Evolutionary conservation across 2,888 invertebrate genomes (phyloP).

Genomic region (Leucophora obtusa): DNA sequence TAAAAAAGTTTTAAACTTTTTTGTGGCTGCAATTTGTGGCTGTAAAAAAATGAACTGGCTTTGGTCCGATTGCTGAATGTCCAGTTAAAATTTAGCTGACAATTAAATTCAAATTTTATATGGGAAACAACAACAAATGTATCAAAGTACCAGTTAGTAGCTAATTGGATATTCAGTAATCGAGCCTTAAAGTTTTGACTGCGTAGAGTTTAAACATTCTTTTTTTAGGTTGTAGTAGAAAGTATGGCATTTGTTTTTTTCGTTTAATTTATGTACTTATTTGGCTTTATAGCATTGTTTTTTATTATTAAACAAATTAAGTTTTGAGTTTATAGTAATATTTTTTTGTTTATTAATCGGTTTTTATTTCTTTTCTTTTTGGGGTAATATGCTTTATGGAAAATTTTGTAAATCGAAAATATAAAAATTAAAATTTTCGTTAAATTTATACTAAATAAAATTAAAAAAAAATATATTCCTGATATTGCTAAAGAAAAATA

Average conservation of each 20-base stretch:
- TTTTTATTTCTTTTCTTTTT: conserved; percentile 31
- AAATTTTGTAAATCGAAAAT: conserved; percentile 29
- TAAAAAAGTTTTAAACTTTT: conserved; percentile 33
- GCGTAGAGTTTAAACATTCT: not conserved
- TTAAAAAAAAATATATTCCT: conserved; percentile 40
- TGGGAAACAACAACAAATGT: too few species aligned
- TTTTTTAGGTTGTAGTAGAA: conserved; percentile 6
- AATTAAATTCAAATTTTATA: too few species aligned
- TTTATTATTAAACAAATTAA: conserved; percentile 48
- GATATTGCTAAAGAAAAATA: conserved; percentile 41
- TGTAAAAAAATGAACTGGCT: not conserved
- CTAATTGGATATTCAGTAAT: too few species aligned
- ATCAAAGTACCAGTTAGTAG: too few species aligned
- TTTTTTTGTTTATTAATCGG: conserved; percentile 33
- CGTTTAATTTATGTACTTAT: conserved; percentile 34
- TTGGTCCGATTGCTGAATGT: too few species aligned
- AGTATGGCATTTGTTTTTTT: conserved; percentile 52
- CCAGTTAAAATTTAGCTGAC: too few species aligned
- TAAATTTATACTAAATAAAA: conserved; percentile 15
- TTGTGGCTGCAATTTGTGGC: too few species aligned
- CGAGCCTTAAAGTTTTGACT: conserved; percentile 3
- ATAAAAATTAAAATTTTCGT: conserved; percentile 19
- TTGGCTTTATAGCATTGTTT: conserved; percentile 59
- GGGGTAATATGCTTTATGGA: conserved; percentile 4
- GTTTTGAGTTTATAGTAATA: conserved; percentile 43